Conservation (phyloP, 2,888 invertebrate genomes). For the Harpagoxenus sublaevis region DNA sequence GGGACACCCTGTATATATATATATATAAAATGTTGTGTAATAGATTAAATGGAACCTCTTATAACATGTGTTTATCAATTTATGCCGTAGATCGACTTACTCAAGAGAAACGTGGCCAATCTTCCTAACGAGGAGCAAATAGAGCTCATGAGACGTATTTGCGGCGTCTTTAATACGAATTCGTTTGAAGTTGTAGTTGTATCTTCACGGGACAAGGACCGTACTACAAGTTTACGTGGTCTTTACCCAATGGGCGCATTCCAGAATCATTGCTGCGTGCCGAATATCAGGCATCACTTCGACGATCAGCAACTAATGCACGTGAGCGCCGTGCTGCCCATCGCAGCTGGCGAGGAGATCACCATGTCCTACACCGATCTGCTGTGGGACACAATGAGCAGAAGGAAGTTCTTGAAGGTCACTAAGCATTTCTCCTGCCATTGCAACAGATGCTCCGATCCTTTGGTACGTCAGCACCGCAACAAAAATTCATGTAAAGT, state of each 20-base stretch:
- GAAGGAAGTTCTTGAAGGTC: slow-evolving; percentile 88
- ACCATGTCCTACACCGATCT: slow-evolving; percentile 90
- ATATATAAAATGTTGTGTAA: background rate
- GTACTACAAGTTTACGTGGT: slow-evolving; percentile 88
- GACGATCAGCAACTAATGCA: slow-evolving; percentile 88
- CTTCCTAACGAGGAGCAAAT: slow-evolving; percentile 88
- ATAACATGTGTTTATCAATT: background rate
- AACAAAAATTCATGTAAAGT: background rate
- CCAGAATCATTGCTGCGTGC: slow-evolving; percentile 91
- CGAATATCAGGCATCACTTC: slow-evolving; percentile 90
- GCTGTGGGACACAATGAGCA: slow-evolving; percentile 90
- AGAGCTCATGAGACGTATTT: slow-evolving; percentile 88
- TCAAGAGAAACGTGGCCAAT: slow-evolving; percentile 87
- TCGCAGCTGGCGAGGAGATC: slow-evolving; percentile 89
- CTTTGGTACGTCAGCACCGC: slow-evolving; percentile 84
- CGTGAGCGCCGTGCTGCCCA: slow-evolving; percentile 88
- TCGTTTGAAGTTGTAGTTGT: slow-evolving; percentile 89
- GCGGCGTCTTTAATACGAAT: slow-evolving; percentile 90
- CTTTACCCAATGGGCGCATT: slow-evolving; percentile 90
- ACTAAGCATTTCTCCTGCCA: slow-evolving; percentile 91
- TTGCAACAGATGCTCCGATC: slow-evolving; percentile 90
- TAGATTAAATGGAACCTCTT: background rate
- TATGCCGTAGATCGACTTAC: slow-evolving; percentile 69
- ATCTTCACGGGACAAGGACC: slow-evolving; percentile 82
- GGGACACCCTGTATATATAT: too few relatives aligned